These are phyloP conservation scores for Ruditapes philippinarum DNA, from an alignment of 1,140 invertebrate species.

Conservation along the genomic window DNA sequence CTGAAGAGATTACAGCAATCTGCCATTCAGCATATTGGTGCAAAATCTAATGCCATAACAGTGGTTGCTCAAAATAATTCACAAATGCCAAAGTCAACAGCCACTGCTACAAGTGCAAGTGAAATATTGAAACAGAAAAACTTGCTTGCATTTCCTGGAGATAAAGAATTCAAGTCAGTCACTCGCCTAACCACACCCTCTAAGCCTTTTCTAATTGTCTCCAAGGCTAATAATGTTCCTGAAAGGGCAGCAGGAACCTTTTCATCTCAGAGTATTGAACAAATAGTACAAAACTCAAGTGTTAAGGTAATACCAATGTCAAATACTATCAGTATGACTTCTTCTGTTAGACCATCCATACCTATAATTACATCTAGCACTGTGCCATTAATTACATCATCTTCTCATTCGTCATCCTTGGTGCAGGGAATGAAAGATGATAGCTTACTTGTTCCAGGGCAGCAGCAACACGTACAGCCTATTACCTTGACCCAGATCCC, in stretches of 20 bases:
- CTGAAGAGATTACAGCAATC: slow-evolving; percentile 44
- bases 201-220: neutral
- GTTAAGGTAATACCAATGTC: neutral
- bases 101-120: neutral
- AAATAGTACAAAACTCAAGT: neutral
- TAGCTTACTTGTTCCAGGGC: neutral
- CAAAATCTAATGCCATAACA: neutral
- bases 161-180: neutral
- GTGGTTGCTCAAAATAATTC: neutral
- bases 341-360: neutral
- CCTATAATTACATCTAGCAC: neutral
- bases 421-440: neutral
- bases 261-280: neutral
- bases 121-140: neutral
- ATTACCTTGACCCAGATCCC: slow-evolving; percentile 24
- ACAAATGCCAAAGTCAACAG: neutral
- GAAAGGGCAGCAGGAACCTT: neutral
- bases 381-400: neutral
- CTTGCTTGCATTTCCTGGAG: neutral
- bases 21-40: neutral
- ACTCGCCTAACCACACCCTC: neutral
- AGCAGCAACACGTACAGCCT: neutral
- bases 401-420: neutral
- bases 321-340: neutral
- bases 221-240: neutral